Percentiles rank a stretch among this genome's conserved stretches.
Evolutionary conservation across 1,140 invertebrate genomes (phyloP).

Genomic region (Camponotus pennsylvanicus): DNA sequence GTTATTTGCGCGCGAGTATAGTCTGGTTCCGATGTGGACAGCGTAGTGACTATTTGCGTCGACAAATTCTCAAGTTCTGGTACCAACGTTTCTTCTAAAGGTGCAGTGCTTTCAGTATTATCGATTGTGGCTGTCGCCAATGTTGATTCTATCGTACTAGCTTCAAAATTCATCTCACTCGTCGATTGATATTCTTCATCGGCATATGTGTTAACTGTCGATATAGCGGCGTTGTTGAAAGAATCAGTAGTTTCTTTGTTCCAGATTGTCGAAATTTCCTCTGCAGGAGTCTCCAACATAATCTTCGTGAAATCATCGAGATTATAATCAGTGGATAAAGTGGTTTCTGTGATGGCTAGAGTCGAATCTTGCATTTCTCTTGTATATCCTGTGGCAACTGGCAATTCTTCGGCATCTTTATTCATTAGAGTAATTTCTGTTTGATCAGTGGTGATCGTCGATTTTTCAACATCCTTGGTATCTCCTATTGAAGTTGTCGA

Average conservation of each 20-base stretch:
- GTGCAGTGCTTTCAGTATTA: neutral
- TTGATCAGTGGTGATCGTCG: conserved; percentile 6
- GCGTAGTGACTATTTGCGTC: conserved; percentile 1
- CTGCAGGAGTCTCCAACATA: conserved; percentile 17
- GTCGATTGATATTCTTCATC: conserved; percentile 1
- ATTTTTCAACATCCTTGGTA: conserved; percentile 1
- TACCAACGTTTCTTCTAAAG: neutral
- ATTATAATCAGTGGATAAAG: neutral
- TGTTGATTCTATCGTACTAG: conserved; percentile 25
- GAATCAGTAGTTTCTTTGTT: neutral
- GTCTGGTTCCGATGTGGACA: neutral
- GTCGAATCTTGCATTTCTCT: conserved; percentile 15
- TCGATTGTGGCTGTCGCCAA: conserved; percentile 2
- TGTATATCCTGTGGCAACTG: neutral
- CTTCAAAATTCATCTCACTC: neutral
- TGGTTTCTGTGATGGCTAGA: neutral
- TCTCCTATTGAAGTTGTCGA: neutral
- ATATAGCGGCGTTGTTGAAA: neutral
- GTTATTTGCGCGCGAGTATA: neutral
- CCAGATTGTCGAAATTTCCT: neutral
- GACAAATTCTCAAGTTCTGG: neutral
- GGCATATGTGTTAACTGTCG: conserved; percentile 22
- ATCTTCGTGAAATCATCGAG: neutral
- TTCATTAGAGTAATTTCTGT: neutral
- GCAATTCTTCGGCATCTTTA: neutral